These are phyloP conservation scores for Spisula solida DNA, from an alignment of 2,888 invertebrate genomes.

Conservation along the genomic window DNA sequence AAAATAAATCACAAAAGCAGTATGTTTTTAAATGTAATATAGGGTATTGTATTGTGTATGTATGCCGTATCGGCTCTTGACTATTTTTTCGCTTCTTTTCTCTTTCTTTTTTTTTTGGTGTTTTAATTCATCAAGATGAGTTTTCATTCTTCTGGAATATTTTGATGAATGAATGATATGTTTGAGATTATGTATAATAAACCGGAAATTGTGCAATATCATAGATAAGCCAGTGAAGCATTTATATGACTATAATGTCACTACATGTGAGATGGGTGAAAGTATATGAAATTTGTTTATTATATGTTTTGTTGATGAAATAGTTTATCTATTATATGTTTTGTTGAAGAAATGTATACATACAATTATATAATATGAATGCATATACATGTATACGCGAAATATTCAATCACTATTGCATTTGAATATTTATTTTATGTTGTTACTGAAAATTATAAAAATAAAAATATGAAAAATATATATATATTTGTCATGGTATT, in stretches of 20 bases:
- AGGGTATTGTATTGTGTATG: constrained; percentile 43
- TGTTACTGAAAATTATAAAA: constrained; percentile 26
- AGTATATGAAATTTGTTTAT: constrained; percentile 29
- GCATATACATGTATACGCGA: constrained; percentile 30
- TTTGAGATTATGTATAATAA: constrained; percentile 12
- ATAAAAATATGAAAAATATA: constrained; percentile 21
- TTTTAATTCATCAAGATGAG: neutral
- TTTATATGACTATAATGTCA: neutral
- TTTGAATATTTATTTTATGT: constrained; percentile 46
- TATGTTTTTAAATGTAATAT: constrained; percentile 49
- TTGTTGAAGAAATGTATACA: neutral
- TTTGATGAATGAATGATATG: constrained; percentile 22
- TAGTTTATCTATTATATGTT: no score
- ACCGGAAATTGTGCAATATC: constrained; percentile 24
- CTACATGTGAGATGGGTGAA: constrained; percentile 15
- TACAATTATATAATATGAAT: constrained; percentile 5
- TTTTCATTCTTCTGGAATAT: neutral
- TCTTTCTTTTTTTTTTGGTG: neutral
- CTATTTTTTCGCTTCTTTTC: constrained; percentile 11
- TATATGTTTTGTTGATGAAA: constrained; percentile 25
- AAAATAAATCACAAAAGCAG: constrained; percentile 39
- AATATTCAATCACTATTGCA: constrained; percentile 55
- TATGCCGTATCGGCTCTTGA: constrained; percentile 52
- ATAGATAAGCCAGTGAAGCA: constrained; percentile 31
- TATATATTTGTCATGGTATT: neutral